Percentiles rank a stretch among this genome's conserved stretches.
phyloP scores from a whole-genome alignment of 1,140 invertebrate genomes.

The Reticulitermes speratus region DNA sequence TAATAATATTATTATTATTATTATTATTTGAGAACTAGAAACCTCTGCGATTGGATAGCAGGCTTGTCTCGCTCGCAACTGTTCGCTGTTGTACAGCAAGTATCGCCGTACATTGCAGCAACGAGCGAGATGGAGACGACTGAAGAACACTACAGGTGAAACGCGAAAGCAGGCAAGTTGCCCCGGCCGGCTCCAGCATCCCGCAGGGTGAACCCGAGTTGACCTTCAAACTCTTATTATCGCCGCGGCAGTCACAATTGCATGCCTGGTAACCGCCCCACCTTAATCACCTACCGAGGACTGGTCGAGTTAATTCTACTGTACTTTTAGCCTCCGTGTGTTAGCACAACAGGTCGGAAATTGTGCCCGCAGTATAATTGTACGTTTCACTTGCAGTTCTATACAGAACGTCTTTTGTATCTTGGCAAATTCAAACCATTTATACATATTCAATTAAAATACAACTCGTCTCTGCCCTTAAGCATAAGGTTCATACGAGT shows the following conservation, averaged over 20 bases:
- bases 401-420: neutral
- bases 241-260: neutral
- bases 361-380: neutral
- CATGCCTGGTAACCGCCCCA: neutral
- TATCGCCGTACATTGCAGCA: no score
- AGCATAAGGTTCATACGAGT: no score
- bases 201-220: neutral
- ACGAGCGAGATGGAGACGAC: no score
- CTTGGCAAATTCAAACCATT: neutral
- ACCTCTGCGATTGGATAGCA: no score
- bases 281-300: neutral
- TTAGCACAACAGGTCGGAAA: neutral
- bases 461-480: neutral
- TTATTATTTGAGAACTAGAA: no score
- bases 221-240: conserved; percentile 7
- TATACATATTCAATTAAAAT: neutral
- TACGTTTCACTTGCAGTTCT: neutral
- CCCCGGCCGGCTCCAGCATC: neutral
- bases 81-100: no score
- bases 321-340: neutral
- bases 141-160: no score
- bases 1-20: no score
- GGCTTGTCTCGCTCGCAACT: no score
- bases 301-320: neutral
- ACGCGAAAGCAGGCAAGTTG: neutral